Evolutionary conservation across 2,888 invertebrate species (phyloP), one percentile per base, ranked within the genome.

Genomic region (Nomada flava): DNA sequence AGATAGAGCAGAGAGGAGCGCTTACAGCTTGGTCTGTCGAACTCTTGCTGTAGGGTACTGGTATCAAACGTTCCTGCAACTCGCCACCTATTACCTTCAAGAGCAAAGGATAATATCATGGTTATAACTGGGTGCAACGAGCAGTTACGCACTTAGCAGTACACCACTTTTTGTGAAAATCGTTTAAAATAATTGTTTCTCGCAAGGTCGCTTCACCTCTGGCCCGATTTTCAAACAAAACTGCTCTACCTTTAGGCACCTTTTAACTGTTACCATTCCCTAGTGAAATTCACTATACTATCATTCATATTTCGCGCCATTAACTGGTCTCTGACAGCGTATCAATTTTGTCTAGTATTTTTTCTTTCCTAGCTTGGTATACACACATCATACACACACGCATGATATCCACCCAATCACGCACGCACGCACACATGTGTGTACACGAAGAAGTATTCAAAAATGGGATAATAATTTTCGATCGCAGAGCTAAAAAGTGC

Each of bases 21-120:
- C 99, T 99, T 99, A 99, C 99, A 98, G 98, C 98, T 98, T 99
- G 99, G 96, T 99, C 99, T 96, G 98, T 99, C 95, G 98, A 98
- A 95, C 98, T 98, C 98, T 98, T 98, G 98, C 98, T 98, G 97
- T 98, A 98, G 95, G 98, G 99, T 95, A 99, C 98, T 95, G 99
- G 98, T 95, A 99, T 98, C 97, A 99, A 98, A 96, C 98, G 98
- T 96, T 98, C 98, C 97, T 98, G 98, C 96, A 98, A 98, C 96
- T 98, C 98, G 96, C 99, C 99, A 97, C 98, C 98, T 98, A 99
- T 99, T 97, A 99, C 98, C 99, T 99, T 98, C 96, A 98, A 97
- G 96, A 97, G 96, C 96, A 97, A 97, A 97, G 95, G 87, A 87
- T 85, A 88, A 88, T 85, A 87, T 85, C 79, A 96, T 96, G 96